Evolutionary conservation across 2,797 vertebrate genomes (phyloP), one percentile per base, ranked within the genome.

Genomic region (Oreochromis mossambicus): DNA sequence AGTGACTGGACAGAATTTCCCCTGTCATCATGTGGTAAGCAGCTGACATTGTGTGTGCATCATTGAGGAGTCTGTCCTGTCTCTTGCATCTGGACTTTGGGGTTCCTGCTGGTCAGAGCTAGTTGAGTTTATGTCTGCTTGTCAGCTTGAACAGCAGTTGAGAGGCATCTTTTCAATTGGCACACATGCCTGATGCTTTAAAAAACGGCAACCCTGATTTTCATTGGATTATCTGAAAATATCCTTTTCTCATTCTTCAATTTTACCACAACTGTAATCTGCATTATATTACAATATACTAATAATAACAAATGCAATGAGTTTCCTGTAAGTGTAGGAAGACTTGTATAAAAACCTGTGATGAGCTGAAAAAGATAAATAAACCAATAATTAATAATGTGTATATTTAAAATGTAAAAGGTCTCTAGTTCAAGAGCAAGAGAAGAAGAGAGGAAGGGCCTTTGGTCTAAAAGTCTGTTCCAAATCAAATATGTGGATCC

Each of bases 61-160:
- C 54, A 24, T 21, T 81, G 51, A 78, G 17, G 56, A 52, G 78
- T 79, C 63, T 61, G 75, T 78, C 86, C 86, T 91, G 92, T 93
- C 92, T 80, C 2, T 6, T 91, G 66, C 93, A 94, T 86, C 94
- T 95, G 94, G 84, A 84, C 83, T 32, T 10, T 8, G 26, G 43
- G 86, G 68, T 56, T 84, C 82, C 89, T 79, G 88, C 90, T 91
- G 89, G 29, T 87, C 81, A 82, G 78, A 77, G 50, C 63, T 61
- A 43, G 21, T 83, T 55, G 21, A 46, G 51, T 78, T 86, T 77
- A 48, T 84, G 48, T 81, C 85, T 34, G 50, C n/a, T 76, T 78
- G 14, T 66, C 48, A 77, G 8, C 52, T 87, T 81, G 19, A 83
- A 50, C 55, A 34, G 46, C 21, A 46, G 36, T 75, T 13, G 70